Conservation (phyloP, 2,113 vertebrate species). For the Thunnus thynnus region DNA sequence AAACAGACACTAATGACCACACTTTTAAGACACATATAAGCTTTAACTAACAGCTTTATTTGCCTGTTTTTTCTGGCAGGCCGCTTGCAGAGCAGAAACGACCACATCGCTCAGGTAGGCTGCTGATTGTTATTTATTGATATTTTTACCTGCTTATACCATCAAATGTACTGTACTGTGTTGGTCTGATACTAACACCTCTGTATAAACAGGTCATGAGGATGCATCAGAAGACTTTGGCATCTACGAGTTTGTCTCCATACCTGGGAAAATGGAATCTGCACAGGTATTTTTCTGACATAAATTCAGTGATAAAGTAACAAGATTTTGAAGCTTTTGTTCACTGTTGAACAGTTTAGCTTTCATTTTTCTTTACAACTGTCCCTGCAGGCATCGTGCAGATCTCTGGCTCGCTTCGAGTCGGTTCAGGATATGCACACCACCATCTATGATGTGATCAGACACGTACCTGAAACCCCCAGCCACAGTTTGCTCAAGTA, state of each 20-base stretch:
- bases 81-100: conserved; percentile 80
- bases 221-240: conserved; percentile 95
- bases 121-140: not conserved
- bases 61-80: conserved; percentile 55
- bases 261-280: conserved; percentile 88
- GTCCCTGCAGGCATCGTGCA: conserved; percentile 80
- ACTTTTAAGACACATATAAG: not conserved
- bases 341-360: not conserved
- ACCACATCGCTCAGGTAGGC: conserved; percentile 83
- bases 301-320: not conserved
- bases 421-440: conserved; percentile 84
- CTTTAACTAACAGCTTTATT: conserved; percentile 33
- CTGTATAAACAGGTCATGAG: conserved; percentile 89
- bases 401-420: conserved; percentile 82
- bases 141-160: not conserved
- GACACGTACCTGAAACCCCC: conserved; percentile 84
- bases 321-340: not conserved
- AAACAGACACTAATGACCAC: not conserved
- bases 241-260: conserved; percentile 95
- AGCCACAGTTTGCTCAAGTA: conserved; percentile 79
- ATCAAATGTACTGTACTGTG: not conserved
- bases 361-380: conserved; percentile 17
- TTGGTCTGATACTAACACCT: conserved; percentile 25
- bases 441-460: conserved; percentile 88
- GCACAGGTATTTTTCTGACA: conserved; percentile 83